Percentiles rank a stretch among this genome's conserved stretches.
Evolutionary conservation across 2,888 invertebrate species (phyloP).

Genomic region (Desoria tigrina): DNA sequence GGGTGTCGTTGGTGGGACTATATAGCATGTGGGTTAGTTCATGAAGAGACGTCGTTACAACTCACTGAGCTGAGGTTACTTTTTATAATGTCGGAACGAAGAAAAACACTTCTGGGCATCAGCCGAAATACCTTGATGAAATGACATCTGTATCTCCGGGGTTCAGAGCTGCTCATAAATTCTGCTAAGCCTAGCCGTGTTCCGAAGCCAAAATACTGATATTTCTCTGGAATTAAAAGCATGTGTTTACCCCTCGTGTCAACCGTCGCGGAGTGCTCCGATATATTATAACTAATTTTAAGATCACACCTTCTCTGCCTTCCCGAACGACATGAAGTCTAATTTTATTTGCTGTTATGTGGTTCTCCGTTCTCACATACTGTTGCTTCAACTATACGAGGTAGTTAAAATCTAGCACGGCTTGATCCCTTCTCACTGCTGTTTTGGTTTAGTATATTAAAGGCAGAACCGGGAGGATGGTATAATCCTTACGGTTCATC

Average conservation of each 20-base stretch:
- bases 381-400: background rate
- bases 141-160: conserved; percentile 8
- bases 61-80: no score
- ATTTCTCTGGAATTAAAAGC: conserved; percentile 8
- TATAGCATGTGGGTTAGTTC: no score
- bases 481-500: no score
- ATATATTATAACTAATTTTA: conserved; percentile 21
- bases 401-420: no score
- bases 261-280: background rate
- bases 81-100: no score
- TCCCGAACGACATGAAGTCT: background rate
- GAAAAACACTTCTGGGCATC: no score
- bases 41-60: no score
- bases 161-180: conserved; percentile 14
- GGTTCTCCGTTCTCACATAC: background rate
- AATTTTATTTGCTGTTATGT: no score
- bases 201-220: conserved; percentile 11
- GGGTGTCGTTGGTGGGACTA: no score
- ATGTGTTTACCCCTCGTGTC: conserved; percentile 14
- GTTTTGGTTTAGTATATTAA: no score
- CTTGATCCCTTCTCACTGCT: no score
- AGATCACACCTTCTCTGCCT: conserved; percentile 4
- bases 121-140: conserved; percentile 12
- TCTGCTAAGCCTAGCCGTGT: conserved; percentile 3
- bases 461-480: no score